These are phyloP conservation scores for Myotis myotis DNA, from an alignment of 2,797 vertebrate species.

Conservation along the genomic window DNA sequence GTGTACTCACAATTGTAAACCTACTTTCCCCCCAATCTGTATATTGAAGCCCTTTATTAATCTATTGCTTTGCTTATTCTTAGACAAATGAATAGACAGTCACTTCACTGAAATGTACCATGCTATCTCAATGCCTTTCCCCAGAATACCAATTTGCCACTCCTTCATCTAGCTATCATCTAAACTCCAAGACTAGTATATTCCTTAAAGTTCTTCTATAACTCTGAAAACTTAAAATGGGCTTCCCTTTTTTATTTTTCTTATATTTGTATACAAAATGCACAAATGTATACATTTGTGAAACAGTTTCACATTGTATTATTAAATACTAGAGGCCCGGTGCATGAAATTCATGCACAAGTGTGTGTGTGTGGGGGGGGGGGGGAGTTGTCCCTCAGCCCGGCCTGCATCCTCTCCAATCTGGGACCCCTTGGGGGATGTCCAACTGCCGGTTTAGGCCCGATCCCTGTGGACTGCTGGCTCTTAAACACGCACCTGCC, in stretches of 20 bases:
- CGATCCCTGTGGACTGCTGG: too few species aligned
- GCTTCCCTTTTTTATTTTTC: neutral
- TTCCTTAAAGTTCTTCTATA: neutral
- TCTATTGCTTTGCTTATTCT: neutral
- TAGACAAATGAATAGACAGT: neutral
- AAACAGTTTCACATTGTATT: neutral
- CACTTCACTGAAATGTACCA: neutral
- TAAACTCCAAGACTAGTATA: neutral
- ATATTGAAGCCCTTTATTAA: neutral
- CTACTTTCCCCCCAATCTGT: neutral
- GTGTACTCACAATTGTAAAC: neutral
- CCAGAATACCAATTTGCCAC: neutral
- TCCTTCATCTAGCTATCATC: neutral
- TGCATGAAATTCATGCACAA: too few species aligned
- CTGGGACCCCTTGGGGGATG: too few species aligned
- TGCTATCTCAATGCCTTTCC: neutral
- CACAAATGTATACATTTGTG: neutral
- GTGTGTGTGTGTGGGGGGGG: too few species aligned
- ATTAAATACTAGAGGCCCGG: neutral
- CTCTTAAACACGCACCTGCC: too few species aligned
- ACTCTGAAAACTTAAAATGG: neutral
- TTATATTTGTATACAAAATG: neutral
- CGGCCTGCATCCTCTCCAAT: too few species aligned
- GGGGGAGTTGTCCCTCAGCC: too few species aligned
- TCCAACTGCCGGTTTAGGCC: too few species aligned